Evolutionary conservation across 1,140 invertebrate species (phyloP).

Genomic region (Teleogryllus occipitalis): DNA sequence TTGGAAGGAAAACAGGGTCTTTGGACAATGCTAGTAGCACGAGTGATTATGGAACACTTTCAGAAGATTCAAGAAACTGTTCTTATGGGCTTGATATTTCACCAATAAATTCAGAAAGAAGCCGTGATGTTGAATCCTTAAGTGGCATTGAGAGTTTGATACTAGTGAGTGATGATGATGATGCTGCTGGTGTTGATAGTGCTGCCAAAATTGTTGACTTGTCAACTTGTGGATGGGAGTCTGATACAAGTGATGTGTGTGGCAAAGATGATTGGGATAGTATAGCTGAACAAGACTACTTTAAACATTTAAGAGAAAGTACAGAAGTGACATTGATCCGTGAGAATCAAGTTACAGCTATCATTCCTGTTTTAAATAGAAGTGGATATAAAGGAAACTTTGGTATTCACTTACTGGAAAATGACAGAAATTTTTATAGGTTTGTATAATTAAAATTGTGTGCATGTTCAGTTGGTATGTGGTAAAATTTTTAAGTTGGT

Average conservation of each 20-base stretch:
- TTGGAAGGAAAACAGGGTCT: background rate
- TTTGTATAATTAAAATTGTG: background rate
- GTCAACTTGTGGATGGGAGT: background rate
- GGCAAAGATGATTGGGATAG: background rate
- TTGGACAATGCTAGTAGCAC: conserved; percentile 9
- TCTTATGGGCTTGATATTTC: background rate
- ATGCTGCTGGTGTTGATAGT: background rate
- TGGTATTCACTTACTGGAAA: conserved; percentile 1
- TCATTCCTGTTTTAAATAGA: conserved; percentile 10
- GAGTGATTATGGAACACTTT: conserved; percentile 16
- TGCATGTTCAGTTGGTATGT: no score
- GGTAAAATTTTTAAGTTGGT: no score
- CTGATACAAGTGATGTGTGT: background rate
- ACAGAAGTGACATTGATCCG: background rate
- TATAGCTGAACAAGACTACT: background rate
- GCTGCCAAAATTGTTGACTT: background rate
- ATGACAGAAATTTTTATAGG: conserved; percentile 7
- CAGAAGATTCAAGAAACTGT: conserved; percentile 17
- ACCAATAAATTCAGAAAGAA: background rate
- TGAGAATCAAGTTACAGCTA: conserved; percentile 8
- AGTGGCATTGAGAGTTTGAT: conserved; percentile 15
- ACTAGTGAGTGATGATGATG: background rate
- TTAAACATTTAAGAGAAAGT: conserved; percentile 16
- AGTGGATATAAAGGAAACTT: conserved; percentile 11
- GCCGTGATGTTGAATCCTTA: background rate